Conservation (phyloP, 1,140 invertebrate genomes). For the Bombus vancouverensis region DNA sequence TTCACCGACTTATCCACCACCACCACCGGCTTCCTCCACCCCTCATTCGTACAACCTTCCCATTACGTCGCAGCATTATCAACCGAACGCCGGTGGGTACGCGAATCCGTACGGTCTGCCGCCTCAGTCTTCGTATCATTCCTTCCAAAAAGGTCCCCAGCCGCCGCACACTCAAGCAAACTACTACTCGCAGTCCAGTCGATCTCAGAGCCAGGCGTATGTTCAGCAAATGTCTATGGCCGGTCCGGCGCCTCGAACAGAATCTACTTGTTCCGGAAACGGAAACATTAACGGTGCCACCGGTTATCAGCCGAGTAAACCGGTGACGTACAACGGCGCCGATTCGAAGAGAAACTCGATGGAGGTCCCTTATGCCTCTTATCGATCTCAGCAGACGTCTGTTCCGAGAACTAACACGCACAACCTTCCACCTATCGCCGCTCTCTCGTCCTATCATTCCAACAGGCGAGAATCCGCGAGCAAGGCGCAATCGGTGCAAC, state of each 20-base stretch:
- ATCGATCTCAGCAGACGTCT: conserved; percentile 52
- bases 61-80: conserved; percentile 73
- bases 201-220: conserved; percentile 61
- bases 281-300: conserved; percentile 24
- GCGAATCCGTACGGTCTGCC: conserved; percentile 69
- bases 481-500: conserved; percentile 68
- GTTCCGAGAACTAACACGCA: conserved; percentile 77
- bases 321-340: conserved; percentile 71
- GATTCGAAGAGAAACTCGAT: conserved; percentile 68
- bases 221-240: conserved; percentile 55
- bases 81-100: conserved; percentile 63
- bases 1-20: conserved; percentile 78
- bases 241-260: conserved; percentile 11
- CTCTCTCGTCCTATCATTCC: conserved; percentile 81
- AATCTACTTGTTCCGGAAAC: conserved; percentile 44
- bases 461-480: conserved; percentile 73
- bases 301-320: conserved; percentile 63
- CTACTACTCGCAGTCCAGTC: conserved; percentile 65
- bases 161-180: conserved; percentile 48
- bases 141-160: conserved; percentile 74
- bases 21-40: conserved; percentile 62
- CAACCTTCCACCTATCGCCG: conserved; percentile 82
- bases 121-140: conserved; percentile 77
- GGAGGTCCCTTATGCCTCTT: conserved; percentile 58
- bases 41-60: conserved; percentile 70